Evolutionary conservation across 2,797 vertebrate species (phyloP).

Genomic region (Chelon auratus): DNA sequence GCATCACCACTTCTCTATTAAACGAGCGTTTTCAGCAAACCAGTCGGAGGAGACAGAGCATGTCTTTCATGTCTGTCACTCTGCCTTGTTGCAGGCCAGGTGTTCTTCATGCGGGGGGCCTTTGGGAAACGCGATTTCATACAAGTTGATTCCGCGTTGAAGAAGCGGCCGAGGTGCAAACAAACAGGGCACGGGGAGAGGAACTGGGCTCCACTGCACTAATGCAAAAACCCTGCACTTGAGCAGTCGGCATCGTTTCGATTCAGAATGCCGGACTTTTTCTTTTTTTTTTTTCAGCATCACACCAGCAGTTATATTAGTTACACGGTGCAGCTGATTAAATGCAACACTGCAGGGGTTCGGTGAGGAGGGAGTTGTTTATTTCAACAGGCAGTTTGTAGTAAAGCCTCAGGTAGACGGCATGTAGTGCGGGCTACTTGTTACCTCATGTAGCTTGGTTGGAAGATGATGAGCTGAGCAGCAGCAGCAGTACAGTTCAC

Average conservation of each 20-base stretch:
- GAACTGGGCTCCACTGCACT: conserved; percentile 49
- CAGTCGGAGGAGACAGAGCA: conserved; percentile 63
- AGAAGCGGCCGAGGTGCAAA: conserved; percentile 37
- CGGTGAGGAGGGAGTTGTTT: conserved; percentile 41
- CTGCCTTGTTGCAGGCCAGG: conserved; percentile 43
- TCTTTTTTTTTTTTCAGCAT: neutral
- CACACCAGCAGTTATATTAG: neutral
- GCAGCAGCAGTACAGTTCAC: conserved; percentile 73
- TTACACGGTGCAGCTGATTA: neutral
- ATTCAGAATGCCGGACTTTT: conserved; percentile 42
- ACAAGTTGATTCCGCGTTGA: conserved; percentile 26
- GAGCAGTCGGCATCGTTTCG: conserved; percentile 35
- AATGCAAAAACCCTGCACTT: conserved; percentile 57
- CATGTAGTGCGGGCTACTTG: conserved; percentile 66
- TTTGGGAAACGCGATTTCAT: conserved; percentile 20
- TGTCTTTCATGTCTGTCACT: conserved; percentile 61
- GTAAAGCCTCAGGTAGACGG: conserved; percentile 64
- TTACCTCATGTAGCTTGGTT: conserved; percentile 66
- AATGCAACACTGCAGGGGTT: conserved; percentile 20
- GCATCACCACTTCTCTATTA: conserved; percentile 82
- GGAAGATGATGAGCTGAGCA: conserved; percentile 76
- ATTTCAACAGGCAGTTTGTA: conserved; percentile 84
- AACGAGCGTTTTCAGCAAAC: conserved; percentile 64
- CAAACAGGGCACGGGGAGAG: conserved; percentile 19
- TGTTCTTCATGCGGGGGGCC: conserved; percentile 37